phyloP scores from a whole-genome alignment of 2,113 vertebrate species.

The Hepsetus odoe region DNA sequence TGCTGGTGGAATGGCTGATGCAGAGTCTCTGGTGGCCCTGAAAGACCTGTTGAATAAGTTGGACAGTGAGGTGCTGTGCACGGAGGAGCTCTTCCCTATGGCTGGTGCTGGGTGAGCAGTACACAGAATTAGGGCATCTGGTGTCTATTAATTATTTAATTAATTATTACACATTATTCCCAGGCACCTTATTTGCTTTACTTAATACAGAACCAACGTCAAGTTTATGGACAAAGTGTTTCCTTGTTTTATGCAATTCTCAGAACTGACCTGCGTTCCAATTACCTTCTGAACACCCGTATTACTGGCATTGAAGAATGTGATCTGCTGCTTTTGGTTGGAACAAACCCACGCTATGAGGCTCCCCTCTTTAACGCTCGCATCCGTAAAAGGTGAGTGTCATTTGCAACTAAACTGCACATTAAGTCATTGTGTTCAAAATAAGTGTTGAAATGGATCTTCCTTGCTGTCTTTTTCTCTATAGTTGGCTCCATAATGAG shows the following conservation, averaged over 20 bases:
- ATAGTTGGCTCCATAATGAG: constrained; percentile 97
- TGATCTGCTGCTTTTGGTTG: constrained; percentile 89
- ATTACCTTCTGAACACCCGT: constrained; percentile 92
- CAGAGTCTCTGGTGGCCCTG: constrained; percentile 89
- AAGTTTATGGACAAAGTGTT: background rate
- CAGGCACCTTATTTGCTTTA: background rate
- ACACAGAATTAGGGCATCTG: no score
- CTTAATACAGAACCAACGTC: background rate
- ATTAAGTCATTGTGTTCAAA: background rate
- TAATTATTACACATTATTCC: background rate
- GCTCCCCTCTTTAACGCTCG: constrained; percentile 95
- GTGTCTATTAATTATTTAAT: no score
- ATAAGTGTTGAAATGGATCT: background rate
- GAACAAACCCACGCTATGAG: constrained; percentile 96
- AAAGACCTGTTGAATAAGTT: constrained; percentile 92
- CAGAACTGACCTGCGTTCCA: constrained; percentile 94
- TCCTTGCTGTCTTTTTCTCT: background rate
- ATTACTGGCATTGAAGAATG: constrained; percentile 93
- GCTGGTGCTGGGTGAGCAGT: constrained; percentile 92
- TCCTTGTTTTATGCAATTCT: background rate
- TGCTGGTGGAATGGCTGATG: constrained; percentile 92
- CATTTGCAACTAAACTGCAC: background rate
- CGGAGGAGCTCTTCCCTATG: constrained; percentile 93
- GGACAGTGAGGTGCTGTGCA: constrained; percentile 90
- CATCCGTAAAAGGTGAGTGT: constrained; percentile 90